Conservation (phyloP, 1,140 invertebrate species). For the Monochamus saltuarius region DNA sequence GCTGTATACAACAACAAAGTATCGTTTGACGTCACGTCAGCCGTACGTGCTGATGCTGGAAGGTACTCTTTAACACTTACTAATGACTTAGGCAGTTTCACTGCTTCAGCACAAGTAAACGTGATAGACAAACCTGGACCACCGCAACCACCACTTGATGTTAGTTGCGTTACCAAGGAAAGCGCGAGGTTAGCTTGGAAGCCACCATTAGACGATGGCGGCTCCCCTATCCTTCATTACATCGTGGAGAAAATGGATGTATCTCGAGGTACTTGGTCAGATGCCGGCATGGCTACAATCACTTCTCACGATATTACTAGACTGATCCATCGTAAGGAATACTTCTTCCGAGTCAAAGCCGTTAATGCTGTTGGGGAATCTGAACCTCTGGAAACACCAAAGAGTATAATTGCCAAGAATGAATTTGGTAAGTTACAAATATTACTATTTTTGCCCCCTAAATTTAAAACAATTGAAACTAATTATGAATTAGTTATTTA, state of each 20-base stretch:
- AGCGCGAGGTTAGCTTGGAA: slow-evolving; percentile 84
- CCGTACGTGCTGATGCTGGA: slow-evolving; percentile 78
- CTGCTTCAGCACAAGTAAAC: slow-evolving; percentile 81
- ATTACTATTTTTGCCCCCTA: too few species aligned
- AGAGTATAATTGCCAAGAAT: slow-evolving; percentile 90
- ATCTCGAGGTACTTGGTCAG: slow-evolving; percentile 91
- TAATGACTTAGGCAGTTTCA: slow-evolving; percentile 80
- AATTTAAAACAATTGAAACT: too few species aligned
- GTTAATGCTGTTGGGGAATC: slow-evolving; percentile 95
- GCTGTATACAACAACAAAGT: slow-evolving; percentile 73
- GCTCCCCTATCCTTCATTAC: slow-evolving; percentile 93
- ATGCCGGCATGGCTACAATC: slow-evolving; percentile 84
- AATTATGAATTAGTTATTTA: too few species aligned
- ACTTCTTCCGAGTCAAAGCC: slow-evolving; percentile 87
- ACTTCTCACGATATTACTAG: slow-evolving; percentile 81
- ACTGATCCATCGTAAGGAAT: slow-evolving; percentile 91
- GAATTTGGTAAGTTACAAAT: slow-evolving; percentile 67
- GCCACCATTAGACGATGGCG: slow-evolving; percentile 84
- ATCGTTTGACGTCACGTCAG: slow-evolving; percentile 83
- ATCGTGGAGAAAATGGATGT: slow-evolving; percentile 97
- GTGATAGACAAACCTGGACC: slow-evolving; percentile 86
- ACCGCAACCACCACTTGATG: slow-evolving; percentile 83
- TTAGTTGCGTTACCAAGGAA: slow-evolving; percentile 86
- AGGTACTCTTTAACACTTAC: slow-evolving; percentile 81
- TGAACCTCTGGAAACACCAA: slow-evolving; percentile 82